Base-by-base conservation (phyloP, 2,797 vertebrate genomes). In the Tapera naevia region DNA sequence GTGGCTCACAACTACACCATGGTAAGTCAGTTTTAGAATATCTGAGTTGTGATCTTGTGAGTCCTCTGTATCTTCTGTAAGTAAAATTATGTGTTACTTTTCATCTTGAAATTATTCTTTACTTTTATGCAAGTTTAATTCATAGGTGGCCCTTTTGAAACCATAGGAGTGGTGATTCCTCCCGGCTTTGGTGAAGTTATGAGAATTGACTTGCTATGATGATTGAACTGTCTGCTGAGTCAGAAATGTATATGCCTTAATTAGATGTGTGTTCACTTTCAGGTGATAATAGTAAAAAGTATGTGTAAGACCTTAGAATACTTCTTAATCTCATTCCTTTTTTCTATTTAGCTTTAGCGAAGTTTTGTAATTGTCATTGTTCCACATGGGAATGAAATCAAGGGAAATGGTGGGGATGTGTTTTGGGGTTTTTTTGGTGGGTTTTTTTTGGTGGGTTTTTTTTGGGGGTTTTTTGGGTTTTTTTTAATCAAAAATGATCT, bases 1-100 rank as follows among this genome's bases (percentile, higher is more conserved):
- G 98, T 98, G 95, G 98, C 98, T 66, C 98, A 98, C 91, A 98
- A 95, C 94, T 98, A 98, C 93, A 98, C 98, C 30, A 98, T 98
- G 98, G 98, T 98, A 98, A 98, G 97, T 5, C 70, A 67, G 64
- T 32, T 88, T 60, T 72, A 71, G 21, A 79, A 37, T 65, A 48
- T 32, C 18, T 72, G 28, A 88, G 41, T 58, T 65, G 28, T 5
- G 17, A 32, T 79, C 21, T 54, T 62, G 17, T 69, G 27, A 88
- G 50, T 87, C 3, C 3, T 58, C 1, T 84, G 0, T 53, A 32
- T 48, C n/a, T 54, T 91, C 28, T 80, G 2, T 51, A 48, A 69
- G 12, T 54, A 39, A 60, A 86, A 78, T 45, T 58, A 24, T 5
- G 1, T 53, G 10, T 25, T 54, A 57, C 8, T 2, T 74, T 45